Evolutionary conservation across 2,888 invertebrate species (phyloP).

Genomic region (Apotomis capreana): DNA sequence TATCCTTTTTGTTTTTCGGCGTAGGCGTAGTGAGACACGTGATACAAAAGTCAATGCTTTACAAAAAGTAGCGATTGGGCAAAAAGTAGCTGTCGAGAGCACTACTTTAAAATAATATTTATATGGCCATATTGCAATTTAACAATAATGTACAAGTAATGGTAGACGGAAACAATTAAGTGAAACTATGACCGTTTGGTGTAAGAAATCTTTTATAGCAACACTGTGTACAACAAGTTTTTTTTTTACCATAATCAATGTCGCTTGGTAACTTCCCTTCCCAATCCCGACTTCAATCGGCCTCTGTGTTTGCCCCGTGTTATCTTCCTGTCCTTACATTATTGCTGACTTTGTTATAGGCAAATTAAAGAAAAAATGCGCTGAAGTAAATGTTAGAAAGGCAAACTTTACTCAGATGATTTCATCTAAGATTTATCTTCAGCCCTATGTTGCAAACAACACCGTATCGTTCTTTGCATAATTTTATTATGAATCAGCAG

Average conservation of each 20-base stretch:
- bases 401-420: conserved; percentile 10
- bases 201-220: no score
- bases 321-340: not conserved
- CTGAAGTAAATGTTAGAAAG: not conserved
- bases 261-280: not conserved
- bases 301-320: no score
- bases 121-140: no score
- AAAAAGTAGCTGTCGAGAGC: not conserved
- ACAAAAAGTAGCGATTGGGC: not conserved
- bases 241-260: not conserved
- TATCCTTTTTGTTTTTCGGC: not conserved
- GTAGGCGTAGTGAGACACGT: not conserved
- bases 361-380: not conserved
- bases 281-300: no score
- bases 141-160: no score
- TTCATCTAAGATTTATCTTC: conserved; percentile 27
- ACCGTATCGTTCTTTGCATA: conserved; percentile 35
- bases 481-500: conserved; percentile 40
- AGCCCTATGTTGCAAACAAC: conserved; percentile 16
- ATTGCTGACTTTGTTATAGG: no score
- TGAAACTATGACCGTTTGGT: no score
- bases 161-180: no score
- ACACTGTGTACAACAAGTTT: no score
- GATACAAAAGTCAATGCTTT: not conserved
- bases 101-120: not conserved